These are phyloP conservation scores for Hecatera dysodea DNA, from an alignment of 2,888 invertebrate genomes.

Conservation along the genomic window DNA sequence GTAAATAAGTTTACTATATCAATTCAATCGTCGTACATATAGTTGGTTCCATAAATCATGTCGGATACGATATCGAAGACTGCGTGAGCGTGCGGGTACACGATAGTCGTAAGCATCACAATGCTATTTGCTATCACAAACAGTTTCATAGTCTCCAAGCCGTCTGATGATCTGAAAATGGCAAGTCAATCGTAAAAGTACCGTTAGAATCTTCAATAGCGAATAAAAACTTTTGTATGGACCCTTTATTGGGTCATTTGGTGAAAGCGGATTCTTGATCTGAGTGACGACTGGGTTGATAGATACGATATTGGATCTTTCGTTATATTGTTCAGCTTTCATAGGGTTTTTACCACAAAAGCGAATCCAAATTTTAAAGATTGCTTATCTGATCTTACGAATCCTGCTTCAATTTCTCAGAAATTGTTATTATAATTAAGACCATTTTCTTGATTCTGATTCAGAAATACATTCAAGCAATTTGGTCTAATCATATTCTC, in stretches of 20 bases:
- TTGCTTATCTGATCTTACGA: constrained; percentile 15
- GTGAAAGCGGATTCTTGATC: constrained; percentile 47
- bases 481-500: constrained; percentile 29
- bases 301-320: constrained; percentile 44
- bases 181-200: constrained; percentile 45
- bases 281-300: constrained; percentile 45
- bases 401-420: constrained; percentile 17
- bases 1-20: constrained; percentile 39
- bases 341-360: constrained; percentile 40
- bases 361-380: constrained; percentile 4
- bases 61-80: constrained; percentile 89
- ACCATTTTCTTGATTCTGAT: constrained; percentile 27
- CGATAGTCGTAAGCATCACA: constrained; percentile 93
- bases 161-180: constrained; percentile 90
- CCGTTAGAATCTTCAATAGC: constrained; percentile 42
- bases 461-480: constrained; percentile 25
- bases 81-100: constrained; percentile 93
- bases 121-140: constrained; percentile 95
- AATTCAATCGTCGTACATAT: constrained; percentile 62
- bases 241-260: constrained; percentile 50
- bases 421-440: constrained; percentile 19
- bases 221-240: constrained; percentile 55
- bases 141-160: constrained; percentile 94
- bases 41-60: constrained; percentile 84
- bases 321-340: constrained; percentile 38